Percentiles rank a stretch among this genome's conserved stretches.
Evolutionary conservation across 2,113 vertebrate species (phyloP).

Genomic region (Tragelaphus strepsiceros): DNA sequence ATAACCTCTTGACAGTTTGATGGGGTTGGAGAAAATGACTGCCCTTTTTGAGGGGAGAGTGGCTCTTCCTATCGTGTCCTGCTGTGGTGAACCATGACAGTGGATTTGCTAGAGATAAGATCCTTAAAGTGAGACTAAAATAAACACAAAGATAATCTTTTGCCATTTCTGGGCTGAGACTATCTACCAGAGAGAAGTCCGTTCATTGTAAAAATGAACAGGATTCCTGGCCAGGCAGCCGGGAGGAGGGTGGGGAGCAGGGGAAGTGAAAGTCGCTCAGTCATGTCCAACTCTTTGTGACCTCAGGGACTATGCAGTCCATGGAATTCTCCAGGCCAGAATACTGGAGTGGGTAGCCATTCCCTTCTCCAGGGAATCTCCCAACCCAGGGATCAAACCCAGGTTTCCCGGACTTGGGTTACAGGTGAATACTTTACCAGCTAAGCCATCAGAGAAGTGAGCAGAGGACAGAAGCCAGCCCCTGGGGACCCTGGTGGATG

Average conservation of each 20-base stretch:
- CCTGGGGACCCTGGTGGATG: not conserved
- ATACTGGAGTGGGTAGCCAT: not conserved
- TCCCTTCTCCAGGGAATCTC: not conserved
- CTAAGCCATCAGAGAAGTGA: not conserved
- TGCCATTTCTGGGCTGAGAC: constrained; percentile 69
- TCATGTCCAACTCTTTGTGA: not conserved
- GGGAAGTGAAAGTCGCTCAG: not conserved
- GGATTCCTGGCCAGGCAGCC: not conserved
- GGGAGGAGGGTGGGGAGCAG: not conserved
- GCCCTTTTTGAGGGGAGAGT: constrained; percentile 28
- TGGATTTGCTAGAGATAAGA: constrained; percentile 70
- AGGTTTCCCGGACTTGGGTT: not conserved
- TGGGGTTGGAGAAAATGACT: constrained; percentile 66
- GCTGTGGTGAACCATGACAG: constrained; percentile 38
- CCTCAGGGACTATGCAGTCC: not conserved
- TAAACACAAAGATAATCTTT: constrained; percentile 69
- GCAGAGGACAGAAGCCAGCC: not conserved
- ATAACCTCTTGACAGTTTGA: constrained; percentile 69
- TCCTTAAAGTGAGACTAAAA: constrained; percentile 73
- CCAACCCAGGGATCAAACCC: not conserved
- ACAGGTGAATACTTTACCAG: not conserved
- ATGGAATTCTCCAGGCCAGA: not conserved
- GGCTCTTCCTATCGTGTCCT: constrained; percentile 36
- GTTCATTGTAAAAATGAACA: constrained; percentile 38
- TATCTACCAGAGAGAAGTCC: constrained; percentile 47